Percentiles rank a stretch among this genome's conserved stretches.
Conservation (phyloP, 2,888 invertebrate genomes). For the Taenaris catops region DNA sequence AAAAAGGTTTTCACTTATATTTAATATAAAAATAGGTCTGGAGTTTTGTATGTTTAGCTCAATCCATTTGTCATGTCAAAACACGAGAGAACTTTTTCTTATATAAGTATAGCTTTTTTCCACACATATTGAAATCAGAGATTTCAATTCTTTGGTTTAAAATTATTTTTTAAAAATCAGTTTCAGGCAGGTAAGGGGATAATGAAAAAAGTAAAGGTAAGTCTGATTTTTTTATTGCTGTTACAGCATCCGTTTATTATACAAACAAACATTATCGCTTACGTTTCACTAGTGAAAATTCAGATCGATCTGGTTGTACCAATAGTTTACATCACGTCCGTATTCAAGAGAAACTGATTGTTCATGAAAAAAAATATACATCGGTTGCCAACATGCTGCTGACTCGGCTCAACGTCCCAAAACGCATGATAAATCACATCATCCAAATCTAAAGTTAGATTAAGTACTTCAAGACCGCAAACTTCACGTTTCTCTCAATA, state of each 20-base stretch:
- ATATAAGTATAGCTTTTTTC: no score
- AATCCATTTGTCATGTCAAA: no score
- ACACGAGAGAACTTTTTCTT: no score
- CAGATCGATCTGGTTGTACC: constrained; percentile 59
- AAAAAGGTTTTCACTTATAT: no score
- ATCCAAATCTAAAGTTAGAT: constrained; percentile 50
- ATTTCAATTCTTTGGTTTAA: no score
- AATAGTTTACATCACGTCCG: constrained; percentile 30
- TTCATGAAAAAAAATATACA: constrained; percentile 43
- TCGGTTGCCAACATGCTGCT: constrained; percentile 30
- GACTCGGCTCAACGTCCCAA: constrained; percentile 24
- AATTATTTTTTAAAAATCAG: no score
- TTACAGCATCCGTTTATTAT: constrained; percentile 71
- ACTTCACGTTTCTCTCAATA: constrained; percentile 13
- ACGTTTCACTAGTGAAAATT: constrained; percentile 64
- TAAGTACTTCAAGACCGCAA: constrained; percentile 51
- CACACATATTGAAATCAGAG: no score
- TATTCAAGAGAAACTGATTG: constrained; percentile 26
- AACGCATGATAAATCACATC: constrained; percentile 34
- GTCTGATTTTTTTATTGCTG: constrained; percentile 64
- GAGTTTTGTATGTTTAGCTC: no score
- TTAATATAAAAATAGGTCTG: no score
- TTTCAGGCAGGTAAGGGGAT: no score
- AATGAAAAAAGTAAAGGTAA: background rate
- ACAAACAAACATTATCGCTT: constrained; percentile 73